Base-by-base conservation (phyloP, 2,113 vertebrate genomes). In the Pedionomus torquatus region DNA sequence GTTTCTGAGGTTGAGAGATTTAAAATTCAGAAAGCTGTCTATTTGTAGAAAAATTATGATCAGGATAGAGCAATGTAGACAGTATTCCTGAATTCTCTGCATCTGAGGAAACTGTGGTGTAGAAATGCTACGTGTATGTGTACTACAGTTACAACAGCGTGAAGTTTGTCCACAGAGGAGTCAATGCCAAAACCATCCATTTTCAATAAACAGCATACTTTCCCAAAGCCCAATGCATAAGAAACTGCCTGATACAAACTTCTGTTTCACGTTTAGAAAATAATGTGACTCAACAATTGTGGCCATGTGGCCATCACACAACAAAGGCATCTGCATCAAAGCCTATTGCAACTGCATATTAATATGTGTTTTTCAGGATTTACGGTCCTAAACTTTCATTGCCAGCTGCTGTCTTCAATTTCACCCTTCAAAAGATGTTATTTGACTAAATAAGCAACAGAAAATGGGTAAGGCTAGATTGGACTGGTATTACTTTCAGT, bases 241-340 rank as follows among this genome's bases (percentile, higher is more conserved):
- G 35, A 49, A 77, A 71, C 30, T 18, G 9, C 35, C 75, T 35
- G 46, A 43, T 28, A 76, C 58, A 77, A 83, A 66, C 6, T 35
- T 76, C 63, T 90, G 55, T 61, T 93, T 90, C 52, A 33, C 33
- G 70, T 93, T 94, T 86, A 72, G 46, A 39, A 75, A 48, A 83
- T 31, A 88, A 70, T 86, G 64, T 90, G 23, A 41, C 57, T 84
- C 51, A 39, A 75, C 33, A 54, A 17, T 74, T 51, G 58, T 64
- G 46, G 46, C 68, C 63, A 39, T 54, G 46, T 19, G 19, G 68
- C 61, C 33, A 37, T 72, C 81, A 71, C 69, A 81, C 60, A 20
- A 83, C 48, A 87, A 77, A 90, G 14, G 14, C 51, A 31, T 70
- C 96, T 88, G 83, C 17, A 26, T 95, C 93, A 96, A 83, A 91